Evolutionary conservation across 37 sponge, comb jelly and placozoan species (phyloP), one percentile per base, ranked within the genome.

Genomic region (Corticium candelabrum): DNA sequence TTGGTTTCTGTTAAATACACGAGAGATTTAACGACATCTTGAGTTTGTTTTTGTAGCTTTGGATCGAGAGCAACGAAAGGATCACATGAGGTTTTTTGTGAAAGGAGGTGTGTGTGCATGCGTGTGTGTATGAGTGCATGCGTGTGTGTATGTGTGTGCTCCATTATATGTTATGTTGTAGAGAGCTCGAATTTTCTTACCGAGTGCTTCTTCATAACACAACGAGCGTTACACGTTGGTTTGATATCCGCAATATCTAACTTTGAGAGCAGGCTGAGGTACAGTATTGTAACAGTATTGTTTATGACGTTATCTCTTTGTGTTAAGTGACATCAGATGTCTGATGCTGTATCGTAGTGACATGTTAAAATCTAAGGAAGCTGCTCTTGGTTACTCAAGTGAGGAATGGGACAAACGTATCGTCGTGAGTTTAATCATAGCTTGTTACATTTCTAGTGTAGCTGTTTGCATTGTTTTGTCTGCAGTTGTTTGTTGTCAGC

Each of bases 141-240:
- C 7, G 5, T 70, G 33, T 70, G 31, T 70, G 33, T 70, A 70
- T 32, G 31, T 70, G 73, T 34, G 5, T 7, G 5, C 62, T 50
- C 62, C 21, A 11, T 11, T 21, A 11, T 70, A 29, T 5, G 7
- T 4, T 34, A 15, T 34, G 56, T 43, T 43, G 56, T 11, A 43
- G 56, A 11, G 11, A 21, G 34, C 62, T 50, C 78, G 31, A 93
- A 93, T 81, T 93, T 93, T 72, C 82, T 93, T 75, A 86, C 89
- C 31, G 94, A 93, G 80, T 79, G 79, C 2, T 93, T 93, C 77
- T 81, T 81, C 83, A 74, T 93, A 69, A 89, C 94, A 0, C 89
- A 84, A 72, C 80, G 87, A 37, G 90, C 85, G 0, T 86, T 93
- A 33, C 87, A 93, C 57, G 83, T 93, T 40, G 85, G 87, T 1